Evolutionary conservation across 2,113 vertebrate species (phyloP).

Genomic region (Takifugu bimaculatus): DNA sequence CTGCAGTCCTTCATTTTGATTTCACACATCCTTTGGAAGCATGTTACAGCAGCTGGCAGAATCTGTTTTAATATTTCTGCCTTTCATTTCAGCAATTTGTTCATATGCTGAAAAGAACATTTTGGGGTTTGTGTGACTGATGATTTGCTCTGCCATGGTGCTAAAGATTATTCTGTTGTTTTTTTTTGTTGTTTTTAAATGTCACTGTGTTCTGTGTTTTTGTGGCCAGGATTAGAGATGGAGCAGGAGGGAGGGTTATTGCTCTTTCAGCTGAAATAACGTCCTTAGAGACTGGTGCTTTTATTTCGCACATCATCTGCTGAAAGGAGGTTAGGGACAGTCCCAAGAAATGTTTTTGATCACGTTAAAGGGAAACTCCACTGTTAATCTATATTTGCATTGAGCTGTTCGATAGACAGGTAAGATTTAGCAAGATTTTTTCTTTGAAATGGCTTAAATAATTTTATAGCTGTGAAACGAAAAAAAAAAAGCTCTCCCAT

Average conservation of each 20-base stretch:
- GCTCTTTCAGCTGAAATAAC: slow-evolving; percentile 42
- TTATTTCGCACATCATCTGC: slow-evolving; percentile 50
- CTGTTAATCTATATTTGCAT: slow-evolving; percentile 11
- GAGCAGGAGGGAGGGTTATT: slow-evolving; percentile 36
- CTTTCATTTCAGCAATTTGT: slow-evolving; percentile 13
- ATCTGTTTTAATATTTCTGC: slow-evolving; percentile 18
- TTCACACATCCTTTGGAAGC: slow-evolving; percentile 31
- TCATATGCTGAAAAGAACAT: slow-evolving; percentile 28
- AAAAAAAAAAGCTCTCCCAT: neutral
- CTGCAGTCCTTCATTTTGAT: slow-evolving; percentile 23
- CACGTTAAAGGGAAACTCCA: slow-evolving; percentile 41
- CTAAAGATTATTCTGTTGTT: slow-evolving; percentile 56
- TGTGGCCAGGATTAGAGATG: slow-evolving; percentile 46
- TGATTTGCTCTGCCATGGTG: slow-evolving; percentile 54
- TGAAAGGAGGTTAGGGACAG: slow-evolving; percentile 33
- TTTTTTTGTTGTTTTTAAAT: neutral
- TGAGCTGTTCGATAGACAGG: neutral
- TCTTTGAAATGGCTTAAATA: neutral
- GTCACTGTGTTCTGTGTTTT: slow-evolving; percentile 33
- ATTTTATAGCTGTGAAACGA: neutral
- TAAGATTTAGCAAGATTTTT: slow-evolving; percentile 1
- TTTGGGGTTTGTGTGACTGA: slow-evolving; percentile 33
- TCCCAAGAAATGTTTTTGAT: slow-evolving; percentile 26
- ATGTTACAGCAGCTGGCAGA: slow-evolving; percentile 34
- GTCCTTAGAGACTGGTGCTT: slow-evolving; percentile 26